Base-by-base conservation (phyloP, 2,797 vertebrate species). In the Oreonectes daqikongensis region DNA sequence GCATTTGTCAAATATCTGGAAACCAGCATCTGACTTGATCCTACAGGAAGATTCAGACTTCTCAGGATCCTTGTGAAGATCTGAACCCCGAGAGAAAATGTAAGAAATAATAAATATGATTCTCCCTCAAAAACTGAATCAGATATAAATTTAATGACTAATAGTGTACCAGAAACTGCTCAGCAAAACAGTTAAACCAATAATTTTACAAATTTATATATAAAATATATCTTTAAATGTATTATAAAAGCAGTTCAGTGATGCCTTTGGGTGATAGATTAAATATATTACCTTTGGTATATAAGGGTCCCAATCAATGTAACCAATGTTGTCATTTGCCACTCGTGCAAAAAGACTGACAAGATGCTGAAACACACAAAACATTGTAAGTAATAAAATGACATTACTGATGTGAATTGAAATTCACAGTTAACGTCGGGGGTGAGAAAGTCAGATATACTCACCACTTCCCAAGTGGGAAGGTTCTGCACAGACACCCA, bases 401-500 rank as follows among this genome's bases (percentile, higher is more conserved):
- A 38, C 5, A 79, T 40, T 61, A 40, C 8, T 22, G 14, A 28
- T n/a, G 6, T 30, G 12, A 6, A 24, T 10, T 14, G 17, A 57
- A 42, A 42, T 57, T 22, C 24, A 14, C 22, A 20, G 7, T 26
- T 42, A 57, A 24, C n/a, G 11, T 18, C 0, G 1, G 48, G 55
- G 44, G 15, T 35, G 10, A 75, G 80, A 10, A 59, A 57, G 70
- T 24, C 0, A 48, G 14, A 82, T 50, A 11, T 55, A 94, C 95
- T 93, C 83, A 99, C 97, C 91, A 95, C 91, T 92, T 99, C 97
- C 97, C 97, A 99, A 60, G 95, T 94, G 50, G 97, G 97, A 85
- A 98, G 96, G 90, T 99, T 99, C 87, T 99, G 97, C 81, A 99
- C 96, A 1, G 97, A 96, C 81, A 95, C 90, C 96, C 97, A 99